Conservation (phyloP, 2,113 vertebrate species). For the Nestor notabilis region DNA sequence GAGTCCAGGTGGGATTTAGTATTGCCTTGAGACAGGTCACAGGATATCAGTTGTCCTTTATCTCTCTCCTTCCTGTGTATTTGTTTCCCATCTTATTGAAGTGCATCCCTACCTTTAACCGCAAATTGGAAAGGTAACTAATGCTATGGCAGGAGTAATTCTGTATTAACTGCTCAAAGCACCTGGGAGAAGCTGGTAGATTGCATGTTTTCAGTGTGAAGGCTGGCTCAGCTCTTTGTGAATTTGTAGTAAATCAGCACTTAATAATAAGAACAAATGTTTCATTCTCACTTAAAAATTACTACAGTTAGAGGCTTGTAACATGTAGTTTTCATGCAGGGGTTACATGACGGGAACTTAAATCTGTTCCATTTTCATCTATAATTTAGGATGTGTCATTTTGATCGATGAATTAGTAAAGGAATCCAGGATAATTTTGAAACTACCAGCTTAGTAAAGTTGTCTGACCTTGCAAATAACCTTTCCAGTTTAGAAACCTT, state of each 20-base stretch:
- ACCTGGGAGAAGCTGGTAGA: background rate
- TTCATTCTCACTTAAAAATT: conserved; percentile 60
- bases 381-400: conserved; percentile 64
- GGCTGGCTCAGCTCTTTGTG: conserved; percentile 23
- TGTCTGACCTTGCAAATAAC: conserved; percentile 60
- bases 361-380: conserved; percentile 62
- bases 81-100: background rate
- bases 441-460: conserved; percentile 58
- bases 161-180: background rate
- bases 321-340: conserved; percentile 21
- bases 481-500: conserved; percentile 59
- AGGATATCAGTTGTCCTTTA: background rate
- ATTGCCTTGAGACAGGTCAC: background rate
- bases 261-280: conserved; percentile 43
- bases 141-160: background rate
- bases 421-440: conserved; percentile 46
- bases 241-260: conserved; percentile 64
- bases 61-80: background rate
- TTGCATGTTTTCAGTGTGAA: background rate
- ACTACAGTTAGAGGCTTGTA: conserved; percentile 12
- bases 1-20: background rate
- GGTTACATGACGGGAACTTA: conserved; percentile 33
- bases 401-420: conserved; percentile 69
- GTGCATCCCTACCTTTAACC: background rate
- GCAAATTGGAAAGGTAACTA: rapidly evolving